Evolutionary conservation across 2,888 invertebrate genomes (phyloP).

Genomic region (Callosobruchus maculatus): DNA sequence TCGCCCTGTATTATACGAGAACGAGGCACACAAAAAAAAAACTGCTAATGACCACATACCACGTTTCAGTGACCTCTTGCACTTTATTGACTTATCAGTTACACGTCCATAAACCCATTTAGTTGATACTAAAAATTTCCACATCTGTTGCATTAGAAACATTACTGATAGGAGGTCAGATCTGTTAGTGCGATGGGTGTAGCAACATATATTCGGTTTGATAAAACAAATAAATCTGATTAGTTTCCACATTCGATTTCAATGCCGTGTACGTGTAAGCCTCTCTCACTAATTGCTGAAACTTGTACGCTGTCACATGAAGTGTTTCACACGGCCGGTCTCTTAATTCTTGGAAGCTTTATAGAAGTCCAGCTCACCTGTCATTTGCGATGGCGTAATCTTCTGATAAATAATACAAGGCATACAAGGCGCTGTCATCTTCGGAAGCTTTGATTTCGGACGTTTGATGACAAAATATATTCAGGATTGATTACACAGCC

Average conservation of each 20-base stretch:
- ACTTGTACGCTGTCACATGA: background rate
- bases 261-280: background rate
- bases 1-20: too few species aligned
- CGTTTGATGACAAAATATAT: too few species aligned
- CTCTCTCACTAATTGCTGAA: background rate
- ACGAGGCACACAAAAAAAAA: background rate
- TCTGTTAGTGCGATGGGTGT: background rate
- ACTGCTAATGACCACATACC: background rate
- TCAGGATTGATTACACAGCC: too few species aligned
- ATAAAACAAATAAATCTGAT: background rate
- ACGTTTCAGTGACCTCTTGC: background rate
- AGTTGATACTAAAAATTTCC: background rate
- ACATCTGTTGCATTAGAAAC: background rate
- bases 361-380: background rate
- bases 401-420: background rate
- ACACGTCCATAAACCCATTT: background rate
- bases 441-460: too few species aligned
- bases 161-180: background rate
- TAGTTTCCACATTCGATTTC: background rate
- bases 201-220: background rate
- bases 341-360: background rate
- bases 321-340: background rate
- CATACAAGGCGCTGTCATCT: background rate
- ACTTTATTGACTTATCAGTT: background rate
- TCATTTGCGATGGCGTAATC: background rate